Evolutionary conservation across 2,888 invertebrate species (phyloP), one percentile per base, ranked within the genome.

Genomic region (Sinhomidia bicolor): DNA sequence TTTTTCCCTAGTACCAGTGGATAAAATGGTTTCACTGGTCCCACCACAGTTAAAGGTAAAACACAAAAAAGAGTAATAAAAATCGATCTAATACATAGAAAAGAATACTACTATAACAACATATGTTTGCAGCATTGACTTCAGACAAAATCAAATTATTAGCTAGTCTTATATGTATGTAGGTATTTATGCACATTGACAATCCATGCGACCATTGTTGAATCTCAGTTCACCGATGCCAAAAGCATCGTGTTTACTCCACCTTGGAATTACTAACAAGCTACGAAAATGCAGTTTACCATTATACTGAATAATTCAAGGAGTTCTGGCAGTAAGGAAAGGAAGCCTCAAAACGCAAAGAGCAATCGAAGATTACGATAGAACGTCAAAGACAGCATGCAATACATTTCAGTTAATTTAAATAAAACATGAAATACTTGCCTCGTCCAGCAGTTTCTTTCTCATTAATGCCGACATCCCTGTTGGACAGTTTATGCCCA

Each of bases 381-480:
- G 23, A 32, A 32, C 60, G 60, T 60, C 57, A 81, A 20, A 44
- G 12, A 47, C 68, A 82, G 71, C 26, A 71, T 71, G 47, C 36
- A 68, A 68, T 82, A 80, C 57, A 57, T 80, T 80, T 60, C 17
- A 23, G 68, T 47, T 65, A 82, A 82, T 68, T 82, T 65, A 68
- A 82, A 82, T 82, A 65, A 65, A 68, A 82, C 78, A 80, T 44
- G 79, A 26, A 47, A 76, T 23, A 78, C 87, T 89, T 88, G 89
- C 96, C 93, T 98, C 97, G 93, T 99, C 98, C 79, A 99, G 94
- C 14, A 98, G 96, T 26, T 96, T 95, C 93, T 98, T 98, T 74
- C 99, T 95, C 93, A 99, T 95, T 91, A 99, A 94, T 84, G 98
- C 97, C 1, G 99, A 99, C 99, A 99, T 99, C 78, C 99, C 99